A percentile compares a stretch with the other conserved stretches of the same genome.
phyloP scores from a whole-genome alignment of 2,113 vertebrate species.

The Motacilla alba region DNA sequence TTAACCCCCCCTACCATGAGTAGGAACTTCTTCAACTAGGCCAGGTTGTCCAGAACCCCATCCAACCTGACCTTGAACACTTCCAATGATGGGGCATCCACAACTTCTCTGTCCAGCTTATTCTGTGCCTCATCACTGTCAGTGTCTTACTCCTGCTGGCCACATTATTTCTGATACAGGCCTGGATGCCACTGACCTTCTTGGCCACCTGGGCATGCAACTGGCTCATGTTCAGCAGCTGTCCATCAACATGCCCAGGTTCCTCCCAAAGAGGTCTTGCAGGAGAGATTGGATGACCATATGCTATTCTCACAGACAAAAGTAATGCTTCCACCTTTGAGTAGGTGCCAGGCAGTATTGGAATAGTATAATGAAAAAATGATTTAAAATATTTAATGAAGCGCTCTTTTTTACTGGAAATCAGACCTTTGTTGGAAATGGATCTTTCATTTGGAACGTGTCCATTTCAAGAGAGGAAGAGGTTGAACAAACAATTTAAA shows the following conservation, averaged over 20 bases:
- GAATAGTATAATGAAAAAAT: not conserved
- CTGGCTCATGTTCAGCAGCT: not conserved
- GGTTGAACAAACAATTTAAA: not conserved
- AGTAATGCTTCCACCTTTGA: not conserved
- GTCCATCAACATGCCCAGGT: no score
- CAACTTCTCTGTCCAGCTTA: not conserved
- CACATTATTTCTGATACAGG: not conserved
- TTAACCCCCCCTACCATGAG: fast-evolving
- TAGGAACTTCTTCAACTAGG: not conserved
- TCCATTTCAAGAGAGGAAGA: not conserved
- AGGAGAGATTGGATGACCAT: not conserved
- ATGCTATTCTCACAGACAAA: not conserved
- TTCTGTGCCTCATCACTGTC: not conserved
- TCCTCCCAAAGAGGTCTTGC: not conserved
- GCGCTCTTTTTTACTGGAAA: not conserved
- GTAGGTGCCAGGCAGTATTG: not conserved
- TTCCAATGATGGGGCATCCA: not conserved
- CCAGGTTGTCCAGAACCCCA: not conserved
- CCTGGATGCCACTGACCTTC: not conserved
- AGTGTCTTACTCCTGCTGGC: not conserved
- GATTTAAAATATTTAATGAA: not conserved
- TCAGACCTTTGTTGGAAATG: not conserved
- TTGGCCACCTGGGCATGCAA: not conserved
- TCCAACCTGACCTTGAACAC: not conserved
- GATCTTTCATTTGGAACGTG: not conserved